Percentiles rank a stretch among this genome's conserved stretches.
These are phyloP conservation scores for Neosilurus mollespiculum DNA, from an alignment of 2,797 vertebrate genomes.

Conservation along the genomic window DNA sequence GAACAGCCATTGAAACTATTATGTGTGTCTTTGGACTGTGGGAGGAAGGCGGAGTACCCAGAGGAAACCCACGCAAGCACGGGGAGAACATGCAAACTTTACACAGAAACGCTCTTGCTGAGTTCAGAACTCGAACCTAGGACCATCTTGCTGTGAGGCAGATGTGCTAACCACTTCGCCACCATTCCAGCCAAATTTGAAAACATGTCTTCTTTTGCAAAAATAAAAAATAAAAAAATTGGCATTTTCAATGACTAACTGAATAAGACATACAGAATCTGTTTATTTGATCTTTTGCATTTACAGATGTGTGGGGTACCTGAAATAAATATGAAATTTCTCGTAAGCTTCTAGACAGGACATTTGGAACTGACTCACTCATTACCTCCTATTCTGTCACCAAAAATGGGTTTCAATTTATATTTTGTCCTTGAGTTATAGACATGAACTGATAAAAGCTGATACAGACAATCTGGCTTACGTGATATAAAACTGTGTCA, in stretches of 20 bases:
- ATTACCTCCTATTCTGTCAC: not conserved
- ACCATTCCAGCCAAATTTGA: no score
- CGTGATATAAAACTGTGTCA: not conserved
- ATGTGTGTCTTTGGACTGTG: no score
- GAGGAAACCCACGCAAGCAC: no score
- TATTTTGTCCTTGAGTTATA: slow-evolving; percentile 5
- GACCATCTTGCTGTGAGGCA: no score
- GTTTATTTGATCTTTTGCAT: not conserved
- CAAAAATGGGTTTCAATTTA: not conserved
- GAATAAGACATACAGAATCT: not conserved
- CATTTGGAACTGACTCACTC: not conserved
- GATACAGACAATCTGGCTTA: not conserved
- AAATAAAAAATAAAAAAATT: not conserved
- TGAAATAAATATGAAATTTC: not conserved
- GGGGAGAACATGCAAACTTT: no score
- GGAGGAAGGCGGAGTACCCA: no score
- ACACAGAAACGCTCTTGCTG: no score
- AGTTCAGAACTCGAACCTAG: no score
- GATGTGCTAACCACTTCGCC: no score
- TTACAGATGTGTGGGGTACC: not conserved
- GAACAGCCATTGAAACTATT: no score
- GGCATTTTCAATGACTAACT: not conserved
- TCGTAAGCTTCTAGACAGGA: not conserved
- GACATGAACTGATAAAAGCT: slow-evolving; percentile 1
- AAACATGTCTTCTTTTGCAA: not conserved